Conservation (phyloP, 2,113 vertebrate genomes). For the Corythaeola cristata region DNA sequence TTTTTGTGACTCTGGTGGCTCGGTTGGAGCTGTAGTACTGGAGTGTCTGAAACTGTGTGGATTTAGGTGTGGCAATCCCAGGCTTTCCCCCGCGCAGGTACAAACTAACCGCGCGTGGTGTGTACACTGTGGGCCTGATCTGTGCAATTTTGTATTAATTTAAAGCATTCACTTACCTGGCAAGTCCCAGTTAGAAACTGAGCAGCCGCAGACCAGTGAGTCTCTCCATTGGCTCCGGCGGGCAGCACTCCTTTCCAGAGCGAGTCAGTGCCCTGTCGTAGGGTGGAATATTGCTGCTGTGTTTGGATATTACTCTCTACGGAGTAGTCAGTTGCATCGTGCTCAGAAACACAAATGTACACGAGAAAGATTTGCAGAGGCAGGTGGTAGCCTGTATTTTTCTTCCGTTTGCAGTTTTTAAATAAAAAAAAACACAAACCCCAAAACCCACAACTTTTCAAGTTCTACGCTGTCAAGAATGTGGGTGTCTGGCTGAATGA, state of each 20-base stretch:
- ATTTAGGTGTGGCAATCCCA: background rate
- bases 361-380: background rate
- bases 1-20: background rate
- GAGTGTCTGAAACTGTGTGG: background rate
- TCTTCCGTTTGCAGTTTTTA: conserved; percentile 22
- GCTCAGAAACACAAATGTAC: background rate
- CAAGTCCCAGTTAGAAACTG: background rate
- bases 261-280: background rate
- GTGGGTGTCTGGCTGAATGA: conserved; percentile 61
- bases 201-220: background rate
- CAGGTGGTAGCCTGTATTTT: conserved; percentile 33
- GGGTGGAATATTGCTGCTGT: background rate
- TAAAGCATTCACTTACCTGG: background rate
- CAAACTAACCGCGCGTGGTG: background rate
- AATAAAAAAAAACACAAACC: background rate
- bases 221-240: background rate
- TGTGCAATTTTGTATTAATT: background rate
- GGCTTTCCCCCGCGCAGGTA: background rate
- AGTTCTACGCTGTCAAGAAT: conserved; percentile 58
- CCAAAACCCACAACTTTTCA: background rate
- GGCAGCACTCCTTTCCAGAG: background rate
- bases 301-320: background rate
- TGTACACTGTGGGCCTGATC: background rate
- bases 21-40: background rate
- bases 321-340: background rate